Percentiles rank a stretch among this genome's conserved stretches.
These are phyloP conservation scores for Lerista edwardsae DNA, from an alignment of 2,797 vertebrate species.

Conservation along the genomic window DNA sequence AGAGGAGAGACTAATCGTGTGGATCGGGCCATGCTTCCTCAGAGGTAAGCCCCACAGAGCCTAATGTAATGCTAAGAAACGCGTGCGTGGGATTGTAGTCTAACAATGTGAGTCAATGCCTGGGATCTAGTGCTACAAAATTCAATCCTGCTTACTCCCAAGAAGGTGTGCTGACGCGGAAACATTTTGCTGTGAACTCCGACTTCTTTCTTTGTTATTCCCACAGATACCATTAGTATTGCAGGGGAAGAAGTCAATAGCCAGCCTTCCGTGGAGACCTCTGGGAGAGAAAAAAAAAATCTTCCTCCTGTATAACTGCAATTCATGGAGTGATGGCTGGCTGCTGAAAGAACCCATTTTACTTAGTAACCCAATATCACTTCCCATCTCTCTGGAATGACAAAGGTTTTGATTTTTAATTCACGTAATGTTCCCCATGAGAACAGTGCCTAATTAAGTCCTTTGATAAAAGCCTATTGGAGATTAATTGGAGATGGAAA, in stretches of 20 bases:
- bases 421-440: constrained; percentile 46
- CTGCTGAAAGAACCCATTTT: constrained; percentile 45
- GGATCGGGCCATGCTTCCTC: no score
- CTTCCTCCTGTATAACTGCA: constrained; percentile 38
- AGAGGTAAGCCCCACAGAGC: no score
- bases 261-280: constrained; percentile 37
- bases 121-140: no score
- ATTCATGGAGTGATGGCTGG: constrained; percentile 24
- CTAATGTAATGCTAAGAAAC: no score
- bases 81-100: no score
- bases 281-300: constrained; percentile 25
- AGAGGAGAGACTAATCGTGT: no score
- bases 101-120: no score
- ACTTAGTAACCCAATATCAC: constrained; percentile 26
- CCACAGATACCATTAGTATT: constrained; percentile 19
- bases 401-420: constrained; percentile 55
- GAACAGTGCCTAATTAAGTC: constrained; percentile 38
- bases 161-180: no score
- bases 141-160: no score
- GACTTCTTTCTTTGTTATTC: constrained; percentile 30
- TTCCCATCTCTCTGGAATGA: constrained; percentile 36
- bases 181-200: no score
- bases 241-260: constrained; percentile 38
- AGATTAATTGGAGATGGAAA: constrained; percentile 42
- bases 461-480: constrained; percentile 46